A percentile compares a stretch with the other conserved stretches of the same genome.
These are phyloP conservation scores for Idaea straminata DNA, from an alignment of 2,888 invertebrate species.

Conservation along the genomic window DNA sequence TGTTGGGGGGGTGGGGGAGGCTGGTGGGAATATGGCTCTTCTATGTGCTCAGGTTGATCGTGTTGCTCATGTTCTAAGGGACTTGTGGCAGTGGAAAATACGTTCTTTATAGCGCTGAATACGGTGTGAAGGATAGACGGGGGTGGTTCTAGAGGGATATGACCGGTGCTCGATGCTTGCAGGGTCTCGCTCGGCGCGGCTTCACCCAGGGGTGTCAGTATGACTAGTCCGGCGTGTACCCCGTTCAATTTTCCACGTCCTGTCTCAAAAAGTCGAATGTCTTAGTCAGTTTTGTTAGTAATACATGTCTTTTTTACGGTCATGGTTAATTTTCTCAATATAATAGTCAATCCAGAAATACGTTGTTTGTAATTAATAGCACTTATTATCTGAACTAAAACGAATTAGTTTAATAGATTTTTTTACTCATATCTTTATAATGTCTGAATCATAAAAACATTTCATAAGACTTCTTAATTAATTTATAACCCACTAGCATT, in stretches of 20 bases:
- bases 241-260: constrained; percentile 72
- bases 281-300: constrained; percentile 10
- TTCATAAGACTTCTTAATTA: no score
- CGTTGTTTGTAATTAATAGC: neutral
- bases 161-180: constrained; percentile 45
- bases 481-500: neutral
- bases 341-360: neutral
- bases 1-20: constrained; percentile 61
- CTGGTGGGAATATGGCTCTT: constrained; percentile 39
- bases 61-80: constrained; percentile 24
- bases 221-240: constrained; percentile 69
- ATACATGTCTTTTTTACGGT: neutral
- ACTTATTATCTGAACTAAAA: no score
- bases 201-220: constrained; percentile 68
- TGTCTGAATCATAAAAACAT: neutral
- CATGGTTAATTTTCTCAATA: neutral
- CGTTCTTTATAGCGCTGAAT: constrained; percentile 67
- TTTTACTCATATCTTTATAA: neutral
- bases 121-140: constrained; percentile 63
- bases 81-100: constrained; percentile 40
- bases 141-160: constrained; percentile 65
- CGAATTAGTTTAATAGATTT: no score
- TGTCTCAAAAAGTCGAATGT: constrained; percentile 62
- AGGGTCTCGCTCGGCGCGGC: constrained; percentile 47
- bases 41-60: constrained; percentile 32